Percentiles rank a stretch among this genome's conserved stretches.
Evolutionary conservation across 2,888 invertebrate species (phyloP).

Genomic region (Synanthedon myopaeformis): DNA sequence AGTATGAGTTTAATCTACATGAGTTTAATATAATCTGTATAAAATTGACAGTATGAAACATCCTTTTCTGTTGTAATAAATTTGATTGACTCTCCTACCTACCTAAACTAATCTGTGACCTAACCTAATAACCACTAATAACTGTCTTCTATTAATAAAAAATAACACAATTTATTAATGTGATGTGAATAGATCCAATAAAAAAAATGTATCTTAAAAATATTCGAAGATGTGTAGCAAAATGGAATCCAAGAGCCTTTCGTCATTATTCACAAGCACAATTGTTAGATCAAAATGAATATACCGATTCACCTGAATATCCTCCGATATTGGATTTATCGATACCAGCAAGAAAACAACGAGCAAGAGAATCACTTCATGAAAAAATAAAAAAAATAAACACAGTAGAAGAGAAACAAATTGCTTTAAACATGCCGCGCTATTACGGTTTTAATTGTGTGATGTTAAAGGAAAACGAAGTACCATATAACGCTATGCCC

Average conservation of each 20-base stretch:
- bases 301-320: slow-evolving; percentile 53
- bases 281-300: slow-evolving; percentile 43
- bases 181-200: neutral
- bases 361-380: slow-evolving; percentile 56
- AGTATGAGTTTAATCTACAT: no score
- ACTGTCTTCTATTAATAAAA: no score
- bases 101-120: no score
- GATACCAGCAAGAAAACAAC: slow-evolving; percentile 49
- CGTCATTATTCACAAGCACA: slow-evolving; percentile 35
- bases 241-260: slow-evolving; percentile 27
- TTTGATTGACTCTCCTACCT: no score
- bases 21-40: no score
- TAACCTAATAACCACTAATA: no score
- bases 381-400: slow-evolving; percentile 73
- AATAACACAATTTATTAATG: no score
- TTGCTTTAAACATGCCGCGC: slow-evolving; percentile 84
- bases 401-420: slow-evolving; percentile 87
- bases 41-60: no score
- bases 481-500: slow-evolving; percentile 77
- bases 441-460: slow-evolving; percentile 83
- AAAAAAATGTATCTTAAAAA: slow-evolving; percentile 42
- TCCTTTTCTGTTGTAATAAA: no score
- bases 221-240: slow-evolving; percentile 39
- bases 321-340: slow-evolving; percentile 76
- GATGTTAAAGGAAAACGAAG: slow-evolving; percentile 68